Percentiles rank a stretch among this genome's conserved stretches.
Conservation (phyloP, 2,888 invertebrate species). For the Dryobota labecula region DNA sequence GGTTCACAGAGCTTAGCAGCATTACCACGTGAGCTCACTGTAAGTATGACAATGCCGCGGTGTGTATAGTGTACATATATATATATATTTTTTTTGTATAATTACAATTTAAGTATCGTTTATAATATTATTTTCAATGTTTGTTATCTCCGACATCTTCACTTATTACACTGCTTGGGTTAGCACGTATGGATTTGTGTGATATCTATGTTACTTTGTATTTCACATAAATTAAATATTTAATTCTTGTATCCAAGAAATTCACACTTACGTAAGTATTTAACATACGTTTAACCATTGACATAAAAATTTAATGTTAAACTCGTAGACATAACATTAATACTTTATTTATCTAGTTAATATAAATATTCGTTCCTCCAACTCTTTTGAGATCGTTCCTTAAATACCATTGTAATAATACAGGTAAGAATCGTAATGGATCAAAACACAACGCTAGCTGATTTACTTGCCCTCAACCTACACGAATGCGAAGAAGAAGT, state of each 20-base stretch:
- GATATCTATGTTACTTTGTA: constrained; percentile 27
- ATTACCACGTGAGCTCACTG: constrained; percentile 94
- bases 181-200: constrained; percentile 18
- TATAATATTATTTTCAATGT: constrained; percentile 13
- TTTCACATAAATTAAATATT: constrained; percentile 28
- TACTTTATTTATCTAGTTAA: background rate
- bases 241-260: constrained; percentile 10
- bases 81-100: constrained; percentile 15
- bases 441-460: constrained; percentile 97
- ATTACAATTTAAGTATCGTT: background rate
- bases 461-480: constrained; percentile 96
- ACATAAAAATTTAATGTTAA: constrained; percentile 24
- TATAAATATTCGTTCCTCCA: constrained; percentile 10
- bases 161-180: constrained; percentile 47
- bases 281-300: constrained; percentile 11
- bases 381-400: background rate
- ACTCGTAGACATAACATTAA: constrained; percentile 12
- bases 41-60: constrained; percentile 90
- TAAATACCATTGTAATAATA: constrained; percentile 34
- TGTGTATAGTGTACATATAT: constrained; percentile 55
- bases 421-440: constrained; percentile 99
- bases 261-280: constrained; percentile 53
- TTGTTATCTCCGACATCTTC: constrained; percentile 2
- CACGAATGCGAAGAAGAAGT: constrained; percentile 99
- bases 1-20: constrained; percentile 95